Percentiles rank a stretch among this genome's conserved stretches.
These are phyloP conservation scores for Diplodus sargus DNA, from an alignment of 2,797 vertebrate species.

Conservation along the genomic window DNA sequence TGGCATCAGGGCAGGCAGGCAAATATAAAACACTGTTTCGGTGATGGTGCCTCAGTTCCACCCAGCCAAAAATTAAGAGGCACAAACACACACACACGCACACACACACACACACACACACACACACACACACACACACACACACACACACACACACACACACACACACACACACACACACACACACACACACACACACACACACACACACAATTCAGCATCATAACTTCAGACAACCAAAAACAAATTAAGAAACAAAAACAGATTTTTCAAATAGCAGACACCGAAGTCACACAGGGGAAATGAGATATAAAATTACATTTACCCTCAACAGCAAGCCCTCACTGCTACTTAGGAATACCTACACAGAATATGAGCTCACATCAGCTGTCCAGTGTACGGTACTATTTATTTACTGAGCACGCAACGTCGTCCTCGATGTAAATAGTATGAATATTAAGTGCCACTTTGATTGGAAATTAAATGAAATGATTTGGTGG, in stretches of 20 bases:
- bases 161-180: too few relatives aligned
- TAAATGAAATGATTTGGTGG: too few relatives aligned
- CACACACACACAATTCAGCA: background rate
- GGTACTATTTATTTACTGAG: background rate
- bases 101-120: too few relatives aligned
- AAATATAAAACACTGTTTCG: too few relatives aligned
- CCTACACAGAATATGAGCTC: background rate
- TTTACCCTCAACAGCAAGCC: background rate
- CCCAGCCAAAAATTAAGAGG: too few relatives aligned
- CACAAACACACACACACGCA: too few relatives aligned
- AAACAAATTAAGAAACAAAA: constrained; percentile 7
- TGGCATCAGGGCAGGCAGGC: too few relatives aligned
- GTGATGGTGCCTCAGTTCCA: too few relatives aligned
- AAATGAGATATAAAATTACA: background rate
- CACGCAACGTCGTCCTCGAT: background rate
- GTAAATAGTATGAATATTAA: constrained; percentile 10
- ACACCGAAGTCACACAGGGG: background rate
- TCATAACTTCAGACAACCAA: background rate
- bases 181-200: too few relatives aligned
- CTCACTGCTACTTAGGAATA: background rate
- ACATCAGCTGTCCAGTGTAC: background rate
- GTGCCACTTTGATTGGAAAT: background rate
- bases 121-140: too few relatives aligned
- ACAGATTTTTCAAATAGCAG: background rate
- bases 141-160: too few relatives aligned